Percentiles rank a stretch among this genome's conserved stretches.
These are phyloP conservation scores for Ostrea edulis DNA, from an alignment of 1,140 invertebrate species.

Conservation along the genomic window DNA sequence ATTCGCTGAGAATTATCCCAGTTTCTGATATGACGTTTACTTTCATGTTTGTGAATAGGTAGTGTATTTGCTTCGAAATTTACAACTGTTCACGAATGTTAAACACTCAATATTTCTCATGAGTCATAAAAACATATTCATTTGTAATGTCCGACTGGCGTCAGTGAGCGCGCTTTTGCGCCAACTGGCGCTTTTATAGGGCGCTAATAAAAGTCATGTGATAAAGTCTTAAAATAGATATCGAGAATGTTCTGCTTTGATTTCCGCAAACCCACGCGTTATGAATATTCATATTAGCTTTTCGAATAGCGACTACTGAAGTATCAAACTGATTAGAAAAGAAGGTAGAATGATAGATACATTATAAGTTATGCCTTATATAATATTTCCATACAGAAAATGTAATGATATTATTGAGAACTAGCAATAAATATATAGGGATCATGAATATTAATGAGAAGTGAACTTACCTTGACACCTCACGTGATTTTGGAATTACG, in stretches of 20 bases:
- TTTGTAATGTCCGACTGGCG: not conserved
- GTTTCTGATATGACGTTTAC: not conserved
- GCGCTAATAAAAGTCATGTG: slow-evolving; percentile 19
- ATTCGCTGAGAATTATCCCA: not conserved
- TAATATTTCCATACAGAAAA: not conserved
- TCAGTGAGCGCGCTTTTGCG: not conserved
- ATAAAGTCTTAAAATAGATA: not conserved
- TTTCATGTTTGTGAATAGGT: not conserved
- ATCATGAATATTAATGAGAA: slow-evolving; percentile 24
- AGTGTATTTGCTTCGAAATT: not conserved
- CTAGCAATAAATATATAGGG: not conserved
- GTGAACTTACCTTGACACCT: slow-evolving; percentile 3
- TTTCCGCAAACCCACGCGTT: not conserved
- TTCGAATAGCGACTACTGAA: not conserved
- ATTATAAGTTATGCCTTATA: not conserved
- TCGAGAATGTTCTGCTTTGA: not conserved
- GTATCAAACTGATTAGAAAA: too few species aligned
- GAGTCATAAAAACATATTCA: too few species aligned
- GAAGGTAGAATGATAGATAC: too few species aligned
- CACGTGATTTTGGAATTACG: slow-evolving; percentile 25
- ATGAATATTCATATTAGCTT: slow-evolving; percentile 12
- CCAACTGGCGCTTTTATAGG: slow-evolving; percentile 12
- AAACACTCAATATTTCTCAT: too few species aligned
- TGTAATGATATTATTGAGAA: not conserved
- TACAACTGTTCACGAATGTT: not conserved